Base-by-base conservation (phyloP, 1,140 invertebrate species). In the Drosophila quadrilineata region DNA sequence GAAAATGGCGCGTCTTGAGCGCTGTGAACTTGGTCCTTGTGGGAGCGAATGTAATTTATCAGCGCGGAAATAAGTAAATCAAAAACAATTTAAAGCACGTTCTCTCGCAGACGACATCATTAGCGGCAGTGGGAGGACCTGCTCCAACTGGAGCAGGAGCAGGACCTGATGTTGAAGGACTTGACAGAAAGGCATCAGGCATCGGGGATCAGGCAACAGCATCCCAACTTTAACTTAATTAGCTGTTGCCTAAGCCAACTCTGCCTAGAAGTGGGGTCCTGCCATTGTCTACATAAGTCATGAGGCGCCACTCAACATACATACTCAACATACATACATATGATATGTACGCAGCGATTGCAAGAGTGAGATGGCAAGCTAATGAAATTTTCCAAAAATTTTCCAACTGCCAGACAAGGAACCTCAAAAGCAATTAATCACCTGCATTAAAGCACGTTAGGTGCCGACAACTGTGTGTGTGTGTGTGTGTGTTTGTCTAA, bases 371-470 rank as follows among this genome's bases (percentile, higher is more conserved):
- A 0, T 12, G 2, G 22, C 0, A 21, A 71, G 79, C 82, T 82
- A 82, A 82, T 82, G 77, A 82, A 82, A 82, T 82, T 82, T 82
- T 85, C 64, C n/a, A n/a, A 63, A 84, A 82, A 82, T 77, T 84
- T 82, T 85, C 73, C 60, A 85, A 82, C 77, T 64, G 68, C 48
- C 77, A 66, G 79, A 35, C 53, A 43, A 82, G 38, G 73, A 85
- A 84, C 79, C 77, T 84, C 77, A 85, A 84, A 84, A 85, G 79
- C 77, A 84, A 84, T 84, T 84, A 84, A 84, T 84, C 77, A 84
- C 79, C 77, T 84, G 79, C 79, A 84, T 84, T 84, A 85, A 85
- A 84, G 79, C 79, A 65, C 70, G 70, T 84, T 80, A 80, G 76
- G 76, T 65, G 68, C 54, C 68, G 72, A 65, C 76, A 82, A 63